Base-by-base conservation (phyloP, 2,888 invertebrate species). In the Helleia helle region DNA sequence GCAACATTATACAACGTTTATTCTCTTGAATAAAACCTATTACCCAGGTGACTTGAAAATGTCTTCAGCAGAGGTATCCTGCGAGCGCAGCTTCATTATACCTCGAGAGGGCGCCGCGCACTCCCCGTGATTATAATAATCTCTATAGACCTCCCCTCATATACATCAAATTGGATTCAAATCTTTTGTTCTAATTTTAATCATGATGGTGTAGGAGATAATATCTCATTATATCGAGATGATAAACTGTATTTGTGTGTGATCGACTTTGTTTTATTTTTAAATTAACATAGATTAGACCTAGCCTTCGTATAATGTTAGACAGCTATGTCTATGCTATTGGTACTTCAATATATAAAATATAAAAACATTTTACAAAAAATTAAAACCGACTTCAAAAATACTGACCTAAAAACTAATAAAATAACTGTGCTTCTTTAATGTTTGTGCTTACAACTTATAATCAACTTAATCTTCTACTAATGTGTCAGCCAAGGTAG, bases 181-280 rank as follows among this genome's bases (percentile, higher is more conserved):
- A 39, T 31, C 30, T 39, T 30, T 17, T 9, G 30, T 39, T 34
- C 12, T 22, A 34, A 34, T 34, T 34, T 34, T 34, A 22, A 13
- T 17, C 44, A 48, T 41, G 43, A 41, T 40, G 38, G 30, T 38
- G 31, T 47, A 40, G 41, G n/a, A n/a, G n/a, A n/a, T n/a, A n/a
- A n/a, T n/a, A n/a, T n/a, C n/a, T n/a, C n/a, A n/a, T n/a, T n/a
- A n/a, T n/a, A n/a, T n/a, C n/a, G n/a, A n/a, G n/a, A n/a, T n/a
- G n/a, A n/a, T n/a, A n/a, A n/a, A n/a, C n/a, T n/a, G n/a, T n/a
- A n/a, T n/a, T 7, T 14, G 26, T 4, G 26, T 9, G 26, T 26
- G n/a, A n/a, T 26, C 11, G 26, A 26, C 3, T 26, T 26, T 9
- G 4, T 26, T 1, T 2, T 27, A 12, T 6, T 11, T n/a, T 9